A percentile compares a stretch with the other conserved stretches of the same genome.
phyloP scores from a whole-genome alignment of 2,888 invertebrate genomes.

The Diaprepes abbreviatus region DNA sequence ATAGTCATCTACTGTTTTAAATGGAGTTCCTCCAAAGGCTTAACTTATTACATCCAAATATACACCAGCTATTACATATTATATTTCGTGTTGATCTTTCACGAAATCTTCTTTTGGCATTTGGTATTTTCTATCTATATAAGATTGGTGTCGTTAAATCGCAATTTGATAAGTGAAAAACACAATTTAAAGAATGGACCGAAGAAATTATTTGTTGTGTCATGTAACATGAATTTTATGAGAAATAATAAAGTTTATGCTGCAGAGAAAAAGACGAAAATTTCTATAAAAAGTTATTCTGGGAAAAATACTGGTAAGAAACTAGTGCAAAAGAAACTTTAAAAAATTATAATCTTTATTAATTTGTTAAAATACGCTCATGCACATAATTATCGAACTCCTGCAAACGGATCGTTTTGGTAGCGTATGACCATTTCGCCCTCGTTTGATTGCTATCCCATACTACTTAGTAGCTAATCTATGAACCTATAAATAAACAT shows the following conservation, averaged over 20 bases:
- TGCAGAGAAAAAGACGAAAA: background rate
- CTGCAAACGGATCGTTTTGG: no score
- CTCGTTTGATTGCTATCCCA: no score
- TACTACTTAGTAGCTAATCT: no score
- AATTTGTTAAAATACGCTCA: no score
- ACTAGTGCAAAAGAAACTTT: no score
- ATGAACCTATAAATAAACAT: no score
- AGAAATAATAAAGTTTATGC: background rate
- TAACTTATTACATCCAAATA: slow-evolving; percentile 69
- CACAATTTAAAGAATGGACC: background rate
- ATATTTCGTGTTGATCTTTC: slow-evolving; percentile 72
- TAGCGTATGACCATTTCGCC: no score
- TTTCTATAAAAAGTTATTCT: slow-evolving; percentile 3
- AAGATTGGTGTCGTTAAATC: slow-evolving; percentile 60
- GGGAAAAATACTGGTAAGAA: slow-evolving; percentile 19
- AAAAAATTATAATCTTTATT: no score
- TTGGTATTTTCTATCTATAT: slow-evolving; percentile 72
- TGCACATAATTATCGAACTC: no score
- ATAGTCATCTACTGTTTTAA: slow-evolving; percentile 47
- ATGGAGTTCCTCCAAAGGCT: slow-evolving; percentile 19
- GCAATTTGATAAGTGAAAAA: slow-evolving; percentile 23
- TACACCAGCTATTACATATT: slow-evolving; percentile 73
- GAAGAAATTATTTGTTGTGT: slow-evolving; percentile 13
- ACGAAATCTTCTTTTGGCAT: slow-evolving; percentile 75
- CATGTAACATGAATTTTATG: slow-evolving; percentile 1